Conservation (phyloP, 2,888 invertebrate species). For the Tineola bisselliella region DNA sequence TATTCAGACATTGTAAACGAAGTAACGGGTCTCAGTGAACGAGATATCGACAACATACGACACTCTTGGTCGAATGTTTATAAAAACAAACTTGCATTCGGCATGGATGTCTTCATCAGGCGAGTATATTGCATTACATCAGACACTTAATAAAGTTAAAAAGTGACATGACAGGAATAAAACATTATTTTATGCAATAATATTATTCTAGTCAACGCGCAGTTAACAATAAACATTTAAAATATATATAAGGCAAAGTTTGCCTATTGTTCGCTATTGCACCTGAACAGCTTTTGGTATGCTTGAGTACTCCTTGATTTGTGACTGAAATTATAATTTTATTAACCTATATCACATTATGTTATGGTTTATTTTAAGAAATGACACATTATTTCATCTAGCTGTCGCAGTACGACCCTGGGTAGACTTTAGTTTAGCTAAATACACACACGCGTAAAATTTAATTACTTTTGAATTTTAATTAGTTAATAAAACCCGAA, state of each 20-base stretch:
- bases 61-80: constrained; percentile 29
- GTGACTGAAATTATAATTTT: constrained; percentile 7
- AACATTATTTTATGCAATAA: not conserved
- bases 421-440: no score
- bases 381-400: not conserved
- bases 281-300: not conserved
- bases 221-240: not conserved
- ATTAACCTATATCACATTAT: not conserved
- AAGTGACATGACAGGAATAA: not conserved
- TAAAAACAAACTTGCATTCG: constrained; percentile 24
- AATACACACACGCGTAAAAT: no score
- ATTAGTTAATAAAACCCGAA: no score
- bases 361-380: not conserved
- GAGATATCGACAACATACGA: constrained; percentile 30
- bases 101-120: constrained; percentile 32
- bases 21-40: constrained; percentile 28
- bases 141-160: not conserved
- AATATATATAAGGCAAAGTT: not conserved
- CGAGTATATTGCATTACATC: constrained; percentile 16
- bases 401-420: no score
- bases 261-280: not conserved
- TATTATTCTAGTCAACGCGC: not conserved
- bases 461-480: no score
- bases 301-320: not conserved
- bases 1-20: constrained; percentile 29